phyloP scores from a whole-genome alignment of 2,888 invertebrate species.

The Amphimallon solstitiale region DNA sequence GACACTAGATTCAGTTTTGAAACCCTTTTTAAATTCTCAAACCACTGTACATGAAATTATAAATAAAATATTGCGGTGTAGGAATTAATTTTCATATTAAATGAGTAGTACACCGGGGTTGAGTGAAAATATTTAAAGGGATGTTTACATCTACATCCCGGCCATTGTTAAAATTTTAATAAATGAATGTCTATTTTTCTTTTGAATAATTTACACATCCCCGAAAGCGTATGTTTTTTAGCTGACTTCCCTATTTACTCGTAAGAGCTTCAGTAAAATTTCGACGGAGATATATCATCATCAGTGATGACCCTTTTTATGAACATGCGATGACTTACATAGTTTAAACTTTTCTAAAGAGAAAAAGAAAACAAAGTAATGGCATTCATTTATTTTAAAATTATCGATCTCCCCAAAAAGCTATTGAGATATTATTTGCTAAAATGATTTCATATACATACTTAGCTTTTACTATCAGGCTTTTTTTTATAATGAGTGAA shows the following conservation, averaged over 20 bases:
- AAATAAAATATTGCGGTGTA: neutral
- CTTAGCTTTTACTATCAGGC: too few relatives aligned
- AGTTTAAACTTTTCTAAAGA: constrained; percentile 8
- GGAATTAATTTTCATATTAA: constrained; percentile 8
- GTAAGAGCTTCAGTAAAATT: constrained; percentile 9
- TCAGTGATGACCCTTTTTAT: constrained; percentile 14
- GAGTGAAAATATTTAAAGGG: neutral
- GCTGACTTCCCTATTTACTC: neutral
- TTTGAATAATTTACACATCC: constrained; percentile 24
- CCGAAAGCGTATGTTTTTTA: constrained; percentile 19
- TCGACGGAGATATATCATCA: constrained; percentile 25
- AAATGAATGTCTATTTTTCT: constrained; percentile 36
- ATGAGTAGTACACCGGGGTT: neutral
- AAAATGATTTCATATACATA: too few relatives aligned
- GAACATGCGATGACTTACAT: constrained; percentile 10
- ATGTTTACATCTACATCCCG: neutral
- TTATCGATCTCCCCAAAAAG: constrained; percentile 18
- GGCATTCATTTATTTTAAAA: constrained; percentile 29
- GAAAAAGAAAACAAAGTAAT: constrained; percentile 29
- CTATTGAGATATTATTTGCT: too few relatives aligned
- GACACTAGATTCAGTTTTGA: too few relatives aligned
- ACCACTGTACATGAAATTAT: neutral
- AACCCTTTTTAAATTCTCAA: too few relatives aligned
- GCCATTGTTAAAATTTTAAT: constrained; percentile 34
- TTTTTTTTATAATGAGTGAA: too few relatives aligned